A percentile compares a stretch with the other conserved stretches of the same genome.
phyloP scores from a whole-genome alignment of 1,140 invertebrate genomes.

The Drosophila parabipectinata region DNA sequence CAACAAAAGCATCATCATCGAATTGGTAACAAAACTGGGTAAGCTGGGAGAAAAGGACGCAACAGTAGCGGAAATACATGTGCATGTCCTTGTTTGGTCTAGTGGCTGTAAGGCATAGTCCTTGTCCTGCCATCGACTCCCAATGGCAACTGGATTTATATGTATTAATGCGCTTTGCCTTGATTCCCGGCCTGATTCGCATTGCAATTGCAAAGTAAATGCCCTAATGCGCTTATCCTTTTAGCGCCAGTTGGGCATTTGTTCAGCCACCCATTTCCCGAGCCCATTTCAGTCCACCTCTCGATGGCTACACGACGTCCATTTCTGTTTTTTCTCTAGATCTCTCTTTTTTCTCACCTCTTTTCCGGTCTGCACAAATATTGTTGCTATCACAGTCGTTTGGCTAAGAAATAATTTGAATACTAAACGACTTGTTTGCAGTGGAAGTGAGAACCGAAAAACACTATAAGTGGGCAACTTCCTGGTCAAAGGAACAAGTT shows the following conservation, averaged over 20 bases:
- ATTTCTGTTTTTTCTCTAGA: neutral
- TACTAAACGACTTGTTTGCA: constrained; percentile 44
- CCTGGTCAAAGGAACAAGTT: constrained; percentile 8
- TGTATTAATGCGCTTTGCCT: constrained; percentile 57
- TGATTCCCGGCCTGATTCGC: constrained; percentile 45
- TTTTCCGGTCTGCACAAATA: constrained; percentile 59
- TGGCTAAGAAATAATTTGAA: constrained; percentile 71
- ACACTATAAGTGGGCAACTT: constrained; percentile 31
- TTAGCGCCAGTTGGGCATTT: constrained; percentile 70
- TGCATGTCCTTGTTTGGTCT: constrained; percentile 48
- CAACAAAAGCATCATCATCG: constrained; percentile 17
- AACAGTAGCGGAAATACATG: constrained; percentile 8
- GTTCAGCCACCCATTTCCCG: constrained; percentile 25
- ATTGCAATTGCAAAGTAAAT: constrained; percentile 76
- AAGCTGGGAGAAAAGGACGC: neutral
- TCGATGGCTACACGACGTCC: constrained; percentile 1
- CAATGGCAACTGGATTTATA: constrained; percentile 23
- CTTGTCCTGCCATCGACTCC: constrained; percentile 36
- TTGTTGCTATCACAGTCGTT: constrained; percentile 54
- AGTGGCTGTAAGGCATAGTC: constrained; percentile 28
- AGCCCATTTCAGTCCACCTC: neutral
- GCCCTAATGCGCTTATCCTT: constrained; percentile 79
- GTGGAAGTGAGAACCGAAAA: constrained; percentile 18
- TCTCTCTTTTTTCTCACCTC: constrained; percentile 7
- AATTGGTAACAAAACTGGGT: neutral